Evolutionary conservation across 2,113 vertebrate species (phyloP).

Genomic region (Acanthisitta chloris): DNA sequence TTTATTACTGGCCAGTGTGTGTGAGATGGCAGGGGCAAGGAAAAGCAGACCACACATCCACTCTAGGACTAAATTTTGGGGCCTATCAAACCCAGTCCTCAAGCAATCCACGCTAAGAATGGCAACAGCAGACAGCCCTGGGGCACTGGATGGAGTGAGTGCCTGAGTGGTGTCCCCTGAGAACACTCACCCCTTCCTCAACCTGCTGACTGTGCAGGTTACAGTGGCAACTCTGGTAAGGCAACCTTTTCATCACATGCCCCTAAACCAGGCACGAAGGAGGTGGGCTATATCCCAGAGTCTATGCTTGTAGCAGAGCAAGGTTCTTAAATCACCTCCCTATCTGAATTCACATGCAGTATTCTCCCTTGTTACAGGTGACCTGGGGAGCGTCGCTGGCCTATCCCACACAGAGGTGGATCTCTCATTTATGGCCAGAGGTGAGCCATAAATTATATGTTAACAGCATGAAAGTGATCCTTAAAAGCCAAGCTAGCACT

Average conservation of each 20-base stretch:
- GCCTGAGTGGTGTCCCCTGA: not conserved
- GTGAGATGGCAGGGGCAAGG: not conserved
- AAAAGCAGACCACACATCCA: not conserved
- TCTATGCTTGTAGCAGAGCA: not conserved
- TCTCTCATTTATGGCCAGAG: not conserved
- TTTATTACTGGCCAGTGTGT: not conserved
- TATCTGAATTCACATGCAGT: fast-evolving
- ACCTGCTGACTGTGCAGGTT: not conserved
- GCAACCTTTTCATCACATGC: not conserved
- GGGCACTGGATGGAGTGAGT: fast-evolving
- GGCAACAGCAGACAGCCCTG: not conserved
- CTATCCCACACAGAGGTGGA: not conserved
- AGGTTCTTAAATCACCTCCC: not conserved
- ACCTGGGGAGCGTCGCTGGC: not conserved
- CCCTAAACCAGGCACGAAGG: not conserved
- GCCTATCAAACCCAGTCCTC: not conserved
- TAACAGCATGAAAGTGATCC: not conserved
- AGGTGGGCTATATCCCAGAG: not conserved
- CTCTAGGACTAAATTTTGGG: not conserved
- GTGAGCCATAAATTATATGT: not conserved
- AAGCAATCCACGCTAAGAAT: not conserved
- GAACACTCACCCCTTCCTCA: not conserved
- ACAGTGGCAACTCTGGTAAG: not conserved
- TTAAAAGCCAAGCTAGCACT: not conserved
- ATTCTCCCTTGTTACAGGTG: not conserved